Base-by-base conservation (phyloP, 2,797 vertebrate species). In the Poecile montanus region DNA sequence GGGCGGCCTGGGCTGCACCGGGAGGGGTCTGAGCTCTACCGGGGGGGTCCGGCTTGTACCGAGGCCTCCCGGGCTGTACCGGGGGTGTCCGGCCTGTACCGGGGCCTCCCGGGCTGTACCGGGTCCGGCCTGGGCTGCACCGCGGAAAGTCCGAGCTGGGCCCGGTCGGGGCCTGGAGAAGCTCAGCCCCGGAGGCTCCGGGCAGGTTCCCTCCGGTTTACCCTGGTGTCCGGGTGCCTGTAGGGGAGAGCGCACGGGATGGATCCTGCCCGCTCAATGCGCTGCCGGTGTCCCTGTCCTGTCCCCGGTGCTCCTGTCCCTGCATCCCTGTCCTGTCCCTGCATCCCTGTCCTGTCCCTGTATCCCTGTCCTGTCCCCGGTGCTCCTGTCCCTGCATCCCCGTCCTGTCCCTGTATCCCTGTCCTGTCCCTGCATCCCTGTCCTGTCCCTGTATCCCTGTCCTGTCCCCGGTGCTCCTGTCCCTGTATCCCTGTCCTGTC, bases 231-330 rank as follows among this genome's bases (percentile, higher is more conserved):
- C 0, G 1, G 15, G 44, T 34, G 44, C 3, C 7, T 4, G 32
- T 1, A 32, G 6, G 19, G 51, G 3, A 26, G n/a, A 10, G 47
- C 26, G 4, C 20, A 0, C 1, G 25, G 62, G 13, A 5, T 2
- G 27, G n/a, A 13, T 21, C 7, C n/a, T 58, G 50, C 45, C 21
- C 1, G 7, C 11, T n/a, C 17, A 26, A 13, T 22, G 15, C 0
- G 11, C 23, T 36, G 20, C n/a, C 2, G 11, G 34, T 74, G 40
- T 8, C 22, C 26, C 34, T 47, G n/a, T 12, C 19, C 34, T 23
- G 19, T 29, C 1, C 20, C 40, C 4, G 2, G 9, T 34, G 27
- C 3, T 20, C 42, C 56, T 6, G 70, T 73, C 23, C 36, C 12
- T 4, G 11, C 51, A 11, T 16, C 47, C 34, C 38, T 36, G 36